A percentile compares a stretch with the other conserved stretches of the same genome.
These are phyloP conservation scores for Phylloscopus trochilus DNA, from an alignment of 2,113 vertebrate species.

Conservation along the genomic window DNA sequence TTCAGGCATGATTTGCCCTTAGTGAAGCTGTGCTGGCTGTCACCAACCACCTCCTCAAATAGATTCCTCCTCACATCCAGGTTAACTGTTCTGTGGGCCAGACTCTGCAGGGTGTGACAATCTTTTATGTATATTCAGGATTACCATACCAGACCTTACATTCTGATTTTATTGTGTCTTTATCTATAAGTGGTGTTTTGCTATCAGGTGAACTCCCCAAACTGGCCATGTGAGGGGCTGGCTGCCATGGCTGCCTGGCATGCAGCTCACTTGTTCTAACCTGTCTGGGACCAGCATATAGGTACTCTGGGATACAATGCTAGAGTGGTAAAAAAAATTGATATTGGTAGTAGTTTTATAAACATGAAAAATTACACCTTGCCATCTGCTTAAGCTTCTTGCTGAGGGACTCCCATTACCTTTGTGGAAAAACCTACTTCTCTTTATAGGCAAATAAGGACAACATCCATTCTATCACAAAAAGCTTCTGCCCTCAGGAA, in stretches of 20 bases:
- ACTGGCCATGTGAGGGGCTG: background rate
- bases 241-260: background rate
- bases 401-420: background rate
- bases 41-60: background rate
- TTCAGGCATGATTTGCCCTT: background rate
- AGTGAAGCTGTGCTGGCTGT: background rate
- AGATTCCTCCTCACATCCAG: background rate
- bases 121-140: background rate
- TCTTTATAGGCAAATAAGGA: background rate
- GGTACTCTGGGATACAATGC: background rate
- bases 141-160: background rate
- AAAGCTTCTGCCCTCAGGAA: background rate
- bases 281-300: background rate
- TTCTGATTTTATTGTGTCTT: background rate
- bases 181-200: background rate
- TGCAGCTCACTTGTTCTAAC: background rate
- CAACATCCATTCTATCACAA: background rate
- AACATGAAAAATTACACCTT: background rate
- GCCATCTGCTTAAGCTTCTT: background rate
- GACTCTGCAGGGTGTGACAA: background rate
- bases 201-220: background rate
- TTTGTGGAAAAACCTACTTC: background rate
- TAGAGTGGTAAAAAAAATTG: background rate
- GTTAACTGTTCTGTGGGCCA: background rate
- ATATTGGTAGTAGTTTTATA: background rate